These are phyloP conservation scores for Macrotrachela quadricornifera DNA, from an alignment of 1,140 invertebrate species.

Conservation along the genomic window DNA sequence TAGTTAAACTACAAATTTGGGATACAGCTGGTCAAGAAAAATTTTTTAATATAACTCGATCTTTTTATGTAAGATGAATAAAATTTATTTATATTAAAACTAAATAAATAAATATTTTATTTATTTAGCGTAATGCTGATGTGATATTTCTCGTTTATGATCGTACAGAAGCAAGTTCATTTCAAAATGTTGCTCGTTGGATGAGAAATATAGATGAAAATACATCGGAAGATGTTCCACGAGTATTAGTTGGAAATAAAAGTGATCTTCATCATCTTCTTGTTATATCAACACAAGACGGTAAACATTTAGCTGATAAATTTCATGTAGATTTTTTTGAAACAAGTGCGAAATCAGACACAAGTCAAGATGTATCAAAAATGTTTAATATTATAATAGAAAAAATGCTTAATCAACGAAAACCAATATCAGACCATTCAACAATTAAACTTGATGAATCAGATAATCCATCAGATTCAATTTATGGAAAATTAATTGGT, in stretches of 20 bases:
- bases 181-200: background rate
- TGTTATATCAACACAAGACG: background rate
- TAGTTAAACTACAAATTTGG: background rate
- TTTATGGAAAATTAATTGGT: too few relatives aligned
- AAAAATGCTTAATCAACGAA: background rate
- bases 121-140: background rate
- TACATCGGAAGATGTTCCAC: background rate
- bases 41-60: background rate
- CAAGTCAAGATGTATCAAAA: background rate
- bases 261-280: background rate
- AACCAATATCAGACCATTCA: too few relatives aligned
- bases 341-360: background rate
- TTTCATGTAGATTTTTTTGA: background rate
- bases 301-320: background rate
- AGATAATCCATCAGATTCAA: too few relatives aligned
- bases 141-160: background rate
- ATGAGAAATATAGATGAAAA: background rate
- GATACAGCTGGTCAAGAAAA: background rate
- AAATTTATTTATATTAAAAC: conserved; percentile 10
- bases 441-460: too few relatives aligned
- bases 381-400: background rate
- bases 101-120: background rate
- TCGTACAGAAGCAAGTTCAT: background rate
- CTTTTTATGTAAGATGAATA: conserved; percentile 16
- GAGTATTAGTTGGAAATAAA: background rate